phyloP scores from a whole-genome alignment of 2,797 vertebrate genomes.

The Semaprochilodus insignis region DNA sequence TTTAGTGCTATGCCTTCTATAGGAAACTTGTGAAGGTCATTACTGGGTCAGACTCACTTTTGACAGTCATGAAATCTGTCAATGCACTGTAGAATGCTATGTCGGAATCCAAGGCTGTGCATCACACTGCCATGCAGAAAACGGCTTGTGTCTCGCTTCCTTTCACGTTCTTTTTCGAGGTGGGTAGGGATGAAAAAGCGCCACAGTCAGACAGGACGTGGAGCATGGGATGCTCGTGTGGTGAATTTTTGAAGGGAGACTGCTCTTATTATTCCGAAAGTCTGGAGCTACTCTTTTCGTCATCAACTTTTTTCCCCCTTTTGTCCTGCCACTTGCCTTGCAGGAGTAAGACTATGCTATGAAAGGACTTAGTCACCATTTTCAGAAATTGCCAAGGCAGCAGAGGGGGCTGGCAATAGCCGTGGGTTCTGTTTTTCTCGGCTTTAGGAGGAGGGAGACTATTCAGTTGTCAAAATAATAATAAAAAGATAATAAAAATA shows the following conservation, averaged over 20 bases:
- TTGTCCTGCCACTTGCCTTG: background rate
- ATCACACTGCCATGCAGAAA: background rate
- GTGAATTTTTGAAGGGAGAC: background rate
- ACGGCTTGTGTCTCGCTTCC: background rate
- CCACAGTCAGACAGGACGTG: background rate
- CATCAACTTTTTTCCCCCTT: background rate
- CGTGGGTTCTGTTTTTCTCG: conserved; percentile 8
- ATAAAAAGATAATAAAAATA: background rate
- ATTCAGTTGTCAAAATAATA: conserved; percentile 49
- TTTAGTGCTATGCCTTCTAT: background rate
- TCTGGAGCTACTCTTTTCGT: background rate
- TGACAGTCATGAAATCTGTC: background rate
- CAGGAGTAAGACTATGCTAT: conserved; percentile 9
- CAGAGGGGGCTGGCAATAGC: conserved; percentile 34
- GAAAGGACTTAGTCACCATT: conserved; percentile 11
- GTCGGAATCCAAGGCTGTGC: background rate
- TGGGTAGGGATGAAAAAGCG: background rate
- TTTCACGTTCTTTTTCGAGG: background rate
- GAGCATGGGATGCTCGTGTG: background rate
- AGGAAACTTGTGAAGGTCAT: conserved; percentile 16
- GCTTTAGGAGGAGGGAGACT: conserved; percentile 26
- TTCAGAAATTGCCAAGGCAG: conserved; percentile 37
- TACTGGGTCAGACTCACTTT: background rate
- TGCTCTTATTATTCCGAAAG: conserved; percentile 1
- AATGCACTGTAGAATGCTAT: background rate